phyloP scores from a whole-genome alignment of 2,797 vertebrate genomes.

The Cyclopterus lumpus region DNA sequence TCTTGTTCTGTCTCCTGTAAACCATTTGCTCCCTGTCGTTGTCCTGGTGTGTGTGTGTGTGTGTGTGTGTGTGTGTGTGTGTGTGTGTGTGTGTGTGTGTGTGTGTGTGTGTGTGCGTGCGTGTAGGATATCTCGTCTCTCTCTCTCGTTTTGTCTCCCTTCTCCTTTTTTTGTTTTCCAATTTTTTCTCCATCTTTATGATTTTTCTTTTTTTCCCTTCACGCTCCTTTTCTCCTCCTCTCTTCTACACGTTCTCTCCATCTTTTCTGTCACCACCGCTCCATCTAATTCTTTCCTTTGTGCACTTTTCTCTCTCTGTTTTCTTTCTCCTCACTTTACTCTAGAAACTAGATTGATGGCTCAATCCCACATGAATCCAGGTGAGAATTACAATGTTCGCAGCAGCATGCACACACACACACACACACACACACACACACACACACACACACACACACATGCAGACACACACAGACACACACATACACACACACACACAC shows the following conservation, averaged over 20 bases:
- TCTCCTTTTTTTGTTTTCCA: not conserved
- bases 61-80: not conserved
- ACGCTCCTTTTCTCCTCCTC: not conserved
- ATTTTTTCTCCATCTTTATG: not conserved
- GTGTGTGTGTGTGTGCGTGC: not conserved
- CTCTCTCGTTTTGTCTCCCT: not conserved
- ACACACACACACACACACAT: conserved; percentile 22
- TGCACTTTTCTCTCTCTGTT: not conserved
- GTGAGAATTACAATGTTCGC: conserved; percentile 72
- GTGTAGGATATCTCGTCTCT: no score
- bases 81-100: not conserved
- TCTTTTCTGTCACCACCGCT: conserved; percentile 5
- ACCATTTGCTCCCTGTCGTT: conserved; percentile 64
- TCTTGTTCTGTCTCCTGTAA: conserved; percentile 62
- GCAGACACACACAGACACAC: no score
- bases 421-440: conserved; percentile 10
- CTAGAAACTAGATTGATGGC: conserved; percentile 76
- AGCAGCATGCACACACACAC: conserved; percentile 30
- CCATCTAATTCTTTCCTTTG: conserved; percentile 1
- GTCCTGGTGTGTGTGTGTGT: not conserved
- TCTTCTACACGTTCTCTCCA: not conserved
- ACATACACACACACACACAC: no score
- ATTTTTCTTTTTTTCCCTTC: no score
- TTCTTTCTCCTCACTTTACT: conserved; percentile 68
- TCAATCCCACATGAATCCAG: conserved; percentile 74